Conservation (phyloP, 2,797 vertebrate species). For the Pseudomugil tenellus region DNA sequence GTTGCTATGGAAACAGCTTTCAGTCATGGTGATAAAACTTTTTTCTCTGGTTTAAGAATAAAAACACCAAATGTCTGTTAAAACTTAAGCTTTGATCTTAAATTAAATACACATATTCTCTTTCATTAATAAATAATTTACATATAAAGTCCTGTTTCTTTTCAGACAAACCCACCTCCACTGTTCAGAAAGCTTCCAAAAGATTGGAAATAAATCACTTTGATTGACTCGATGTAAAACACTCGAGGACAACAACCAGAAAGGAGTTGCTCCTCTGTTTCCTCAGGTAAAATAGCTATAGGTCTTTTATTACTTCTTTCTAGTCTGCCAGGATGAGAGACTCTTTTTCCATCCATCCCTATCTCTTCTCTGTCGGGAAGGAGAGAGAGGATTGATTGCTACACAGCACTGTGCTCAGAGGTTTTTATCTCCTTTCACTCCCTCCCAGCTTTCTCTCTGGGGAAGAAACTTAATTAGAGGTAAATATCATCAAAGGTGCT, state of each 20-base stretch:
- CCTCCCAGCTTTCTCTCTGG: conserved; percentile 64
- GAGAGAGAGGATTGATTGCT: conserved; percentile 77
- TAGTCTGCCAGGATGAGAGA: conserved; percentile 70
- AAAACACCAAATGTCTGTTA: conserved; percentile 25
- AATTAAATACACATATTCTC: conserved; percentile 44
- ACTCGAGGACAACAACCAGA: conserved; percentile 64
- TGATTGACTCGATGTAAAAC: conserved; percentile 54
- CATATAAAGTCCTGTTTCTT: conserved; percentile 52
- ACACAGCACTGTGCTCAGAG: conserved; percentile 68
- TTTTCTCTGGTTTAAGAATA: conserved; percentile 18
- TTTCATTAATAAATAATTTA: conserved; percentile 40
- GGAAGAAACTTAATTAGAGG: conserved; percentile 86
- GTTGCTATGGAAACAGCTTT: too few relatives aligned
- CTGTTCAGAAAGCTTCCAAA: conserved; percentile 47
- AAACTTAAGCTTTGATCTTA: conserved; percentile 41
- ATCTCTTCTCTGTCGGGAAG: conserved; percentile 55
- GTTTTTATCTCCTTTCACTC: conserved; percentile 76
- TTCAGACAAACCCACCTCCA: conserved; percentile 54
- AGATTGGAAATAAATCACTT: conserved; percentile 59
- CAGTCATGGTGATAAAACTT: not conserved
- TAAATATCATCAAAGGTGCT: conserved; percentile 84
- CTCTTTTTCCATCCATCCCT: conserved; percentile 65
- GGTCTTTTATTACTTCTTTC: conserved; percentile 76
- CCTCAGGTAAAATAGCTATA: conserved; percentile 69
- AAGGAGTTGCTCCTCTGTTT: conserved; percentile 62